phyloP scores from a whole-genome alignment of 2,888 invertebrate species.

The Anthophora plumipes region DNA sequence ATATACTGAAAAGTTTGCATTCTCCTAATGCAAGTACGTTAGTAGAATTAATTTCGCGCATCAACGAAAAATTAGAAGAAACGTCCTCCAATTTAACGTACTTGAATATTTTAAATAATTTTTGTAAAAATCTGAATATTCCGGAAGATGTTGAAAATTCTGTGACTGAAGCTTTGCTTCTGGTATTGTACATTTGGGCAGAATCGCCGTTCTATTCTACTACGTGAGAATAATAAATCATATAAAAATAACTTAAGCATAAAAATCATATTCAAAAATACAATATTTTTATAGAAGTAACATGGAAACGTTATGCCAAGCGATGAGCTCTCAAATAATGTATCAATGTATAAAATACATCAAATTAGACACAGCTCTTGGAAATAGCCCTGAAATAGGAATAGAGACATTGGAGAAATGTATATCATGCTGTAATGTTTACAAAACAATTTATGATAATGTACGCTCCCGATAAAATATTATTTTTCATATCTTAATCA shows the following conservation, averaged over 20 bases:
- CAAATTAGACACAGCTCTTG: conserved; percentile 85
- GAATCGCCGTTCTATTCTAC: conserved; percentile 86
- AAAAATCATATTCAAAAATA: background rate
- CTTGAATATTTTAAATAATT: conserved; percentile 85
- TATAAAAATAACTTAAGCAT: background rate
- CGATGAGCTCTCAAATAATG: conserved; percentile 86
- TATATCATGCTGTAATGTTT: conserved; percentile 85
- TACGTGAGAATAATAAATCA: conserved; percentile 24
- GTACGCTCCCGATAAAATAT: conserved; percentile 46
- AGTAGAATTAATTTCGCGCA: conserved; percentile 68
- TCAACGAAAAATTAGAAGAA: conserved; percentile 81
- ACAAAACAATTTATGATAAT: conserved; percentile 84
- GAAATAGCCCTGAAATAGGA: conserved; percentile 84
- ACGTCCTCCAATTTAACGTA: conserved; percentile 86
- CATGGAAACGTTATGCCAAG: conserved; percentile 82
- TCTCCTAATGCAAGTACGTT: conserved; percentile 80
- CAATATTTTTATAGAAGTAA: conserved; percentile 73
- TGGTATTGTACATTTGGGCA: conserved; percentile 86
- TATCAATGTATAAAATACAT: conserved; percentile 84
- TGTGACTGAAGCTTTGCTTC: conserved; percentile 85
- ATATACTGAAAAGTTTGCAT: conserved; percentile 76
- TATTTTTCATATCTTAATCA: background rate
- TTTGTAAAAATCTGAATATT: conserved; percentile 84
- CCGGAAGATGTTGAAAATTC: conserved; percentile 84
- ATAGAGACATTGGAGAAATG: conserved; percentile 84